Evolutionary conservation across 2,888 invertebrate genomes (phyloP).

Genomic region (Cheilosia vernalis): DNA sequence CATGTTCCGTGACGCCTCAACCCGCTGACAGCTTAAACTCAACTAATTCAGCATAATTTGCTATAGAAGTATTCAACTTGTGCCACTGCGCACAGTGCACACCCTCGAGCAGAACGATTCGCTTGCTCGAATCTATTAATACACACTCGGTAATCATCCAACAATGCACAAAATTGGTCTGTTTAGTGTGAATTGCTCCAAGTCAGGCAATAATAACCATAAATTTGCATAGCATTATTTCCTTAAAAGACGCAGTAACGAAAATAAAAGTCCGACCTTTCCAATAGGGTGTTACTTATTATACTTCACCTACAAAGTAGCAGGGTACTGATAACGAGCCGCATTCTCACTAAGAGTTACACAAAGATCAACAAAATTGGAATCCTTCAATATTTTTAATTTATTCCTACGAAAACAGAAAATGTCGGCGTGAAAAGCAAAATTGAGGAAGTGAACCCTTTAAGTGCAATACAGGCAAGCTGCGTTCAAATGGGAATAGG

Average conservation of each 20-base stretch:
- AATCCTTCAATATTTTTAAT: conserved; percentile 51
- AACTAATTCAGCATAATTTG: conserved; percentile 56
- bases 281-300: conserved; percentile 45
- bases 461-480: not conserved
- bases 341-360: not conserved
- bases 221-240: conserved; percentile 59
- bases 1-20: not conserved
- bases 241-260: conserved; percentile 23
- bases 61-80: conserved; percentile 35
- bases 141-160: conserved; percentile 41
- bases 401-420: conserved; percentile 43
- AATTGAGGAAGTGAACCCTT: conserved; percentile 42
- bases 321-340: not conserved
- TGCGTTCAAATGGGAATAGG: not conserved
- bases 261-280: conserved; percentile 12
- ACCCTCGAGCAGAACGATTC: conserved; percentile 45
- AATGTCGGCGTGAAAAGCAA: conserved; percentile 15
- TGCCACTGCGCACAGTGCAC: conserved; percentile 16
- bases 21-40: conserved; percentile 55
- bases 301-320: conserved; percentile 19
- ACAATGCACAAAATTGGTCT: conserved; percentile 59
- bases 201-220: conserved; percentile 67
- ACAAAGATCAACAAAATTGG: not conserved
- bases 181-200: conserved; percentile 44
- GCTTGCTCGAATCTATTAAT: conserved; percentile 65